A percentile compares a stretch with the other conserved stretches of the same genome.
Evolutionary conservation across 2,888 invertebrate species (phyloP).

Genomic region (Muscina levida): DNA sequence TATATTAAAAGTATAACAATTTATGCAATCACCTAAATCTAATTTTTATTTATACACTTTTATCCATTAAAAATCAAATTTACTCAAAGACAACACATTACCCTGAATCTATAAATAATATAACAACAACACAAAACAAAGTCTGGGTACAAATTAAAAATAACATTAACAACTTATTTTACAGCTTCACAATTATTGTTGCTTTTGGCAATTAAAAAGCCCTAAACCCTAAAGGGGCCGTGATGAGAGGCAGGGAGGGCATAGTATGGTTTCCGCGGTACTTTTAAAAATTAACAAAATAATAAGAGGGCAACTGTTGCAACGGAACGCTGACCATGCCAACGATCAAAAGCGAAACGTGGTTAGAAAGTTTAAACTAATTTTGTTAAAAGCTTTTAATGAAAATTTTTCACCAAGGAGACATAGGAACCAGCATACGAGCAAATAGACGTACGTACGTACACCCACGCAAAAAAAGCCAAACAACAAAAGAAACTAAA

Average conservation of each 20-base stretch:
- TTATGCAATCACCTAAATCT: too few species aligned
- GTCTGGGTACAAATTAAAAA: slow-evolving; percentile 21
- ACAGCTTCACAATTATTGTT: slow-evolving; percentile 44
- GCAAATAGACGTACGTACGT: slow-evolving; percentile 15
- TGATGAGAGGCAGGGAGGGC: not conserved
- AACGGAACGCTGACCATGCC: slow-evolving; percentile 76
- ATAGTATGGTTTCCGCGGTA: slow-evolving; percentile 49
- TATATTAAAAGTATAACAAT: too few species aligned
- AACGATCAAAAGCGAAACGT: slow-evolving; percentile 78
- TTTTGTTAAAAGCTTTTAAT: slow-evolving; percentile 78
- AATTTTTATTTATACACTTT: too few species aligned
- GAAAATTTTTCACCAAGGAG: slow-evolving; percentile 46
- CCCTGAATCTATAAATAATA: slow-evolving; percentile 30
- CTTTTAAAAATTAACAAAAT: slow-evolving; percentile 33
- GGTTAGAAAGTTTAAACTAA: slow-evolving; percentile 79
- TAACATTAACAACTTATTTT: slow-evolving; percentile 62
- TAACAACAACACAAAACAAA: slow-evolving; percentile 21
- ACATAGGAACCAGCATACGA: not conserved
- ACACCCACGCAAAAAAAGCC: not conserved
- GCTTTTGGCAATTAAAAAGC: slow-evolving; percentile 57
- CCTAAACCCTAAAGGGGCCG: slow-evolving; percentile 27
- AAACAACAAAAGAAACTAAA: too few species aligned
- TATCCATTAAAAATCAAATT: not conserved
- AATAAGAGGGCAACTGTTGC: slow-evolving; percentile 69
- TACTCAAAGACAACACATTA: not conserved